These are phyloP conservation scores for Melanostoma mellinum DNA, from an alignment of 2,888 invertebrate genomes.

Conservation along the genomic window DNA sequence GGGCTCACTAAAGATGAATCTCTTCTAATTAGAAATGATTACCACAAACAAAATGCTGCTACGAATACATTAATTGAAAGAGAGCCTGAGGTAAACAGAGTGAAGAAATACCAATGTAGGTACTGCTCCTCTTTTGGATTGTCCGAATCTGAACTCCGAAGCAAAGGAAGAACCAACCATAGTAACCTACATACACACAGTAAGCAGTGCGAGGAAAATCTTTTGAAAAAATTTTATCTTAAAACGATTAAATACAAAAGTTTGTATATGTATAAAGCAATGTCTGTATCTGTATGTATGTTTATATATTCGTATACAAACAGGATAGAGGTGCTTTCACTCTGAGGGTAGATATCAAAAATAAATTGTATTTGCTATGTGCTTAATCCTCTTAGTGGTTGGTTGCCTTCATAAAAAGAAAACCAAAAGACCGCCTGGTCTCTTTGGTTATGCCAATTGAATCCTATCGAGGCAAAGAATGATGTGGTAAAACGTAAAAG, in stretches of 20 bases:
- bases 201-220: neutral
- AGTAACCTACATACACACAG: neutral
- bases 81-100: conserved; percentile 1
- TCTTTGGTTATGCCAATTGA: conserved; percentile 21
- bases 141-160: conserved; percentile 4
- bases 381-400: conserved; percentile 31
- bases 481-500: conserved; percentile 2
- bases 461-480: neutral
- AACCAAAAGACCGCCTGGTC: neutral
- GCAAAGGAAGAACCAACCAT: neutral
- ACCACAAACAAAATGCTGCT: conserved; percentile 31
- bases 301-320: neutral
- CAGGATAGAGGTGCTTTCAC: neutral
- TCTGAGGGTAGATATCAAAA: conserved; percentile 12
- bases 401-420: conserved; percentile 29
- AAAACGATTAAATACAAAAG: conserved; percentile 26
- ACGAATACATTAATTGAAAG: conserved; percentile 33
- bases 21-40: conserved; percentile 44
- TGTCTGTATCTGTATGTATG: neutral
- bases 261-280: neutral
- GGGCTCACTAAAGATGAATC: conserved; percentile 25
- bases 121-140: neutral
- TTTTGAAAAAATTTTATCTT: conserved; percentile 18
- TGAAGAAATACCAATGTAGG: neutral
- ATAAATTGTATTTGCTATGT: conserved; percentile 43